Evolutionary conservation across 2,113 vertebrate genomes (phyloP).

Genomic region (Emydura subglobosa): DNA sequence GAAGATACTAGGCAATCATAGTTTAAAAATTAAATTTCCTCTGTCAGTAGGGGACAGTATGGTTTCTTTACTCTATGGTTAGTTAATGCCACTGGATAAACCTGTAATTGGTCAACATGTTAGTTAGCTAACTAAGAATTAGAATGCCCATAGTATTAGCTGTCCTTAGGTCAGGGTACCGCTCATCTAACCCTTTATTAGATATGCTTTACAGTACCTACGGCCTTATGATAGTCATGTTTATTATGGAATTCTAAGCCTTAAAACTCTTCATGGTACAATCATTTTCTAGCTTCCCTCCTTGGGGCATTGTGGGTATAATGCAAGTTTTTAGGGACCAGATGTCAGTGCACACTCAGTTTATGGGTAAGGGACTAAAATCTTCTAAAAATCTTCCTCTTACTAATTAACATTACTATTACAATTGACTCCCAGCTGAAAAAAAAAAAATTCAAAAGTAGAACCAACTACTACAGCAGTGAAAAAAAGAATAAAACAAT

Average conservation of each 20-base stretch:
- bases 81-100: neutral
- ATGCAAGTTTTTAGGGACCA: constrained; percentile 40
- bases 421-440: constrained; percentile 20
- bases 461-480: neutral
- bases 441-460: neutral
- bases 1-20: neutral
- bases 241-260: neutral
- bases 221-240: neutral
- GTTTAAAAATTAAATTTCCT: neutral
- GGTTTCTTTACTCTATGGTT: neutral
- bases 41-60: neutral
- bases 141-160: neutral
- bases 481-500: neutral
- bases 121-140: neutral
- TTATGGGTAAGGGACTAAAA: constrained; percentile 40
- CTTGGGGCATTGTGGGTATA: constrained; percentile 14
- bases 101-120: neutral
- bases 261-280: neutral
- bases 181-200: neutral
- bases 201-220: too few species aligned
- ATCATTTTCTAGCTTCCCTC: neutral
- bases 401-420: constrained; percentile 34
- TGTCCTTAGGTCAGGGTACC: neutral
- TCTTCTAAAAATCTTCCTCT: constrained; percentile 42
- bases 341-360: constrained; percentile 43